Evolutionary conservation across 2,888 invertebrate species (phyloP), one percentile per base, ranked within the genome.

Genomic region (Drosophila seclusa): DNA sequence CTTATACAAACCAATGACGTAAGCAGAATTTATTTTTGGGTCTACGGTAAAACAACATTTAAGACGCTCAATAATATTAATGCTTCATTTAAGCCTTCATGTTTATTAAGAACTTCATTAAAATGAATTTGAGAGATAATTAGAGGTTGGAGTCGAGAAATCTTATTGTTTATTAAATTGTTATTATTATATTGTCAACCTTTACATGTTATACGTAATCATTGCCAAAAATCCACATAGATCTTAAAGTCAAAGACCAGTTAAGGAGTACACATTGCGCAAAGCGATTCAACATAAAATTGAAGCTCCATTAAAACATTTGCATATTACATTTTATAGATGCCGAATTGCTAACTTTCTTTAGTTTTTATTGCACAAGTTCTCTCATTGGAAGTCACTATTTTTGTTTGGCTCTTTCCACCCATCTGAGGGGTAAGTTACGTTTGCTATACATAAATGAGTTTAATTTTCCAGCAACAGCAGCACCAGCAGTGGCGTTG

Each of bases 391-490:
- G 53, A 27, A 59, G 53, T n/a, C 36, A 11, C 32, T 21, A 32
- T 68, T 11, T 31, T 24, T 16, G 38, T 24, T 55, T 38, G 45
- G 16, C 27, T n/a, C 10, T 7, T n/a, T 18, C 18, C 36, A 34
- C 21, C 24, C 18, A 2, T 42, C 48, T 54, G 27, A 60, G 40
- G 58, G 50, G 50, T 13, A 59, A 60, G 49, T 63, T 60, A 54
- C 67, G 55, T 59, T 62, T 54, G 62, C 68, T 66, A 27, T 57
- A 59, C 64, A 71, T 79, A 74, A 76, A 79, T 70, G 79, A 71
- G 70, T 86, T 85, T 63, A 68, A 79, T 86, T 85, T 90, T 76
- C 74, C 85, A 85, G 73, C 45, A 65, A 61, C 63, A 55, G 55
- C 49, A 66, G 53, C 69, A 74, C 40, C 63, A 55, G 36, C 13